phyloP scores from a whole-genome alignment of 2,113 vertebrate genomes.

The Triplophysa siluroides region DNA sequence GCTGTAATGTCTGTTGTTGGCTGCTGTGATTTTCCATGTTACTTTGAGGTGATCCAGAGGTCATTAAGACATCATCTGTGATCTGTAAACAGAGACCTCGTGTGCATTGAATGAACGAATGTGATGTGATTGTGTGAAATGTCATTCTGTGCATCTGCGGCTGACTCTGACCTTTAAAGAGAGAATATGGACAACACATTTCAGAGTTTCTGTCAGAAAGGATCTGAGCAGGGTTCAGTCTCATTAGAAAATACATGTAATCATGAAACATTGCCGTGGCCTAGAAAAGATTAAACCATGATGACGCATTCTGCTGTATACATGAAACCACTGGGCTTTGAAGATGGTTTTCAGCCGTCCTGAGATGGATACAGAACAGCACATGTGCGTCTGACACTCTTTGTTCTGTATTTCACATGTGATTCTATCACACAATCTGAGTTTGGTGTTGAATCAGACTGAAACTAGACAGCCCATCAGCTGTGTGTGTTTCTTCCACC shows the following conservation, averaged over 20 bases:
- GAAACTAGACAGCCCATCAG: not conserved
- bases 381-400: not conserved
- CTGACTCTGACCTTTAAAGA: slow-evolving; percentile 1
- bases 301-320: too few species aligned
- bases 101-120: not conserved
- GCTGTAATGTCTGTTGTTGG: too few species aligned
- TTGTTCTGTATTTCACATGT: not conserved
- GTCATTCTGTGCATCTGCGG: slow-evolving; percentile 5
- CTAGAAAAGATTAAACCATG: too few species aligned
- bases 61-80: slow-evolving; percentile 3
- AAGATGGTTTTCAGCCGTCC: not conserved
- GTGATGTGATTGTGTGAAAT: not conserved
- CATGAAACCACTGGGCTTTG: too few species aligned
- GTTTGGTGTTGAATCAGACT: not conserved
- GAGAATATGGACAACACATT: not conserved
- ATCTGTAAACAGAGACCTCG: not conserved
- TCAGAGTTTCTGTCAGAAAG: slow-evolving; percentile 5
- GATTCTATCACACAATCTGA: not conserved
- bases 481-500: not conserved
- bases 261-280: too few species aligned
- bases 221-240: not conserved
- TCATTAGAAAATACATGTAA: not conserved
- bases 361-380: not conserved
- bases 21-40: not conserved
- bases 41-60: slow-evolving; percentile 24